Conservation (phyloP, 1,140 invertebrate genomes). For the Drosophila simulans region DNA sequence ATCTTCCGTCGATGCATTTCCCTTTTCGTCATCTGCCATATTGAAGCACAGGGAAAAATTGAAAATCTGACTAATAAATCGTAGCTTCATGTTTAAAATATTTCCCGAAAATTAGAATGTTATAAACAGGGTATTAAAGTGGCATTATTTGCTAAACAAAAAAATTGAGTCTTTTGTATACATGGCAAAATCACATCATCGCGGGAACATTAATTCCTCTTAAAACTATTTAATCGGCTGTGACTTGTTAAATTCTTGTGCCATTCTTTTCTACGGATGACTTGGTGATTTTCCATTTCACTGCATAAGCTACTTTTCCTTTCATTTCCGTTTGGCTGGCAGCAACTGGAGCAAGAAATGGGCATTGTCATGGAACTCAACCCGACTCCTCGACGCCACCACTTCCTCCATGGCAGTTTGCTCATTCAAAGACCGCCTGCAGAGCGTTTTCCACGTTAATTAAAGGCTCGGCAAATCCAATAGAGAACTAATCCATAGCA, state of each 20-base stretch:
- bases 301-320: conserved; percentile 15
- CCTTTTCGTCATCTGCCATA: conserved; percentile 21
- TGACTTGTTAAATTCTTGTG: conserved; percentile 9
- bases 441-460: conserved; percentile 22
- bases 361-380: conserved; percentile 14
- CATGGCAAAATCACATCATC: not conserved
- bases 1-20: not conserved
- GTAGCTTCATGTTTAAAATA: not conserved
- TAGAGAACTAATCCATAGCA: conserved; percentile 11
- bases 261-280: conserved; percentile 22
- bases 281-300: conserved; percentile 49
- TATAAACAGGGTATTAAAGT: too few relatives aligned
- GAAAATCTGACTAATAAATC: not conserved
- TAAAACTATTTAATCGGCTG: conserved; percentile 1
- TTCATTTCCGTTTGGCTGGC: conserved; percentile 25
- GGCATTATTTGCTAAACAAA: too few relatives aligned
- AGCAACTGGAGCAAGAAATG: conserved; percentile 34
- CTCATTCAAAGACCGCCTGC: not conserved
- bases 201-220: not conserved
- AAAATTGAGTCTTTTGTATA: too few relatives aligned
- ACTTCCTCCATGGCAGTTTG: not conserved
- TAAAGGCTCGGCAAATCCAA: conserved; percentile 39
- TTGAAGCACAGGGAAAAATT: not conserved
- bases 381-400: conserved; percentile 24
- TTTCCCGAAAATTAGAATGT: too few relatives aligned